These are phyloP conservation scores for Periophthalmus modestus DNA, from an alignment of 2,113 vertebrate species.

Conservation along the genomic window DNA sequence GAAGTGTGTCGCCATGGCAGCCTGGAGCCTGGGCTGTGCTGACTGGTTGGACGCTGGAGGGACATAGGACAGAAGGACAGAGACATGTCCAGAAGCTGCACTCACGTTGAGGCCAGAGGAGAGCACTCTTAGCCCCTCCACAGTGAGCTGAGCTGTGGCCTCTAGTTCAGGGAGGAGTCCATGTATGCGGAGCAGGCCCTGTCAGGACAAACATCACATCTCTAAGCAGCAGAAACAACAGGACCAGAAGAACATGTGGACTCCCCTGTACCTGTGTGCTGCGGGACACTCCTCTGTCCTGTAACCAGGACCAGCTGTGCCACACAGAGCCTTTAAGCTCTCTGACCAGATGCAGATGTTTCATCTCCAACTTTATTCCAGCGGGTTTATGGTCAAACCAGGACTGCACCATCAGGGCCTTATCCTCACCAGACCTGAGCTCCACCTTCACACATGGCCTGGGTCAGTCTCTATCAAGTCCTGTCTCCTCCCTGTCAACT, in stretches of 20 bases:
- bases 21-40: slow-evolving; percentile 21
- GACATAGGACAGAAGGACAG: slow-evolving; percentile 58
- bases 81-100: slow-evolving; percentile 47
- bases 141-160: slow-evolving; percentile 55
- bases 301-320: slow-evolving; percentile 76
- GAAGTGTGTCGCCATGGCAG: slow-evolving; percentile 51
- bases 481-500: not conserved
- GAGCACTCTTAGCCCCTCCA: slow-evolving; percentile 65
- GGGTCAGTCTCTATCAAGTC: not conserved
- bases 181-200: slow-evolving; percentile 59
- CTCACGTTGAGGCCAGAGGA: slow-evolving; percentile 67
- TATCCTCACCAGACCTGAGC: slow-evolving; percentile 55
- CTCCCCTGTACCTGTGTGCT: slow-evolving; percentile 65
- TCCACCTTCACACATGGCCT: slow-evolving; percentile 56
- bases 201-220: not conserved
- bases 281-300: slow-evolving; percentile 64
- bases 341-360: slow-evolving; percentile 48
- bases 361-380: slow-evolving; percentile 63
- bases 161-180: slow-evolving; percentile 53
- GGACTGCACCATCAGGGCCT: slow-evolving; percentile 55
- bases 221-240: not conserved
- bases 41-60: slow-evolving; percentile 38
- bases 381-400: slow-evolving; percentile 61
- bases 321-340: slow-evolving; percentile 70
- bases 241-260: not conserved